phyloP scores from a whole-genome alignment of 2,888 invertebrate genomes.

The Glyphotaelius pellucidus region DNA sequence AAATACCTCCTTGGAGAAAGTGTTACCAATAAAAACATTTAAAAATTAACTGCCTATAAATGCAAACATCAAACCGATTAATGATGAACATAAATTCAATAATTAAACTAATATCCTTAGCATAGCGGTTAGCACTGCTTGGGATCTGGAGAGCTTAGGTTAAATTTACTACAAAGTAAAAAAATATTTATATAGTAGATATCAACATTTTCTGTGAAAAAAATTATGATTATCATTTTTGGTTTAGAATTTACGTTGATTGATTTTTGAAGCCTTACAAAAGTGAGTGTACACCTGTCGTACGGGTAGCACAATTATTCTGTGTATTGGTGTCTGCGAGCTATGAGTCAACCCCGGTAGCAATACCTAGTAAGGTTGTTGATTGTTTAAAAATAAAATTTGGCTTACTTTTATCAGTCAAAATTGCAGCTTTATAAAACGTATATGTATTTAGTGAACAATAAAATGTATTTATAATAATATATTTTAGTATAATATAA shows the following conservation, averaged over 20 bases:
- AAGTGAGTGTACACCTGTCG: neutral
- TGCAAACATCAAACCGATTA: neutral
- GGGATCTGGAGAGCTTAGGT: neutral
- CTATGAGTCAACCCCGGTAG: no score
- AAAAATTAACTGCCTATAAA: neutral
- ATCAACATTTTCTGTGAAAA: neutral
- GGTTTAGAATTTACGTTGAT: neutral
- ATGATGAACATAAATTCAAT: neutral
- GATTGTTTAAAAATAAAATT: neutral
- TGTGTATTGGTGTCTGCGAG: no score
- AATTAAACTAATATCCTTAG: neutral
- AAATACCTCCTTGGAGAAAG: neutral
- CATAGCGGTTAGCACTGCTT: neutral
- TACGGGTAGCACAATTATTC: no score
- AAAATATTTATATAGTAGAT: neutral
- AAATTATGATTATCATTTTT: neutral
- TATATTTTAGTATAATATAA: neutral
- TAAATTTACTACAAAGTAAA: neutral
- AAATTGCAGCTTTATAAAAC: neutral
- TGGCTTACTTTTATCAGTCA: slow-evolving; percentile 2
- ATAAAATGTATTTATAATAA: neutral
- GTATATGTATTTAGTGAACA: neutral
- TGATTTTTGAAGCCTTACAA: neutral
- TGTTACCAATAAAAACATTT: neutral
- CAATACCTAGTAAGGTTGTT: neutral